These are phyloP conservation scores for Brachylomia viminalis DNA, from an alignment of 2,888 invertebrate genomes.

Conservation along the genomic window DNA sequence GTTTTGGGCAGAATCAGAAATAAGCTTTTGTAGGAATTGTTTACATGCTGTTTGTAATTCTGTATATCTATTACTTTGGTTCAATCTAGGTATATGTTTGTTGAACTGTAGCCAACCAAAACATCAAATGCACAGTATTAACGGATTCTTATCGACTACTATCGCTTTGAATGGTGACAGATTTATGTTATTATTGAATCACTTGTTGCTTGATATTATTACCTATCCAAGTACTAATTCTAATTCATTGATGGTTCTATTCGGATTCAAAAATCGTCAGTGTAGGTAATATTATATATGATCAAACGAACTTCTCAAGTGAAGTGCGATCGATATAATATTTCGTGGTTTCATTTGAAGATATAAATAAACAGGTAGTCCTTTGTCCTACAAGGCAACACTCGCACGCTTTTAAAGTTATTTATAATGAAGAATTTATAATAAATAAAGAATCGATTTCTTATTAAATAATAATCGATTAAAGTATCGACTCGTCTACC, in stretches of 20 bases:
- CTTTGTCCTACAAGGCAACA: no score
- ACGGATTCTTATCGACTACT: slow-evolving; percentile 6
- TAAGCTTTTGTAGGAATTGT: slow-evolving; percentile 12
- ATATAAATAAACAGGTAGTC: no score
- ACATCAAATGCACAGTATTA: slow-evolving; percentile 17
- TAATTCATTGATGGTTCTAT: slow-evolving; percentile 8
- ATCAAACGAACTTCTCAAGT: no score
- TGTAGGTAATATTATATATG: neutral
- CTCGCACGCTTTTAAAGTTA: no score
- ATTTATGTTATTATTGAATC: slow-evolving; percentile 29
- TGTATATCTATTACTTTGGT: slow-evolving; percentile 1
- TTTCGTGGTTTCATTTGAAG: no score
- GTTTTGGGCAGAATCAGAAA: slow-evolving; percentile 14
- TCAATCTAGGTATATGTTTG: neutral
- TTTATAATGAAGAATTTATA: no score
- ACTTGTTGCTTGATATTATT: slow-evolving; percentile 43
- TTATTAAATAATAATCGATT: no score
- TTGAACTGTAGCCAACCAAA: slow-evolving; percentile 1
- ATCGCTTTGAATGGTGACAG: slow-evolving; percentile 5
- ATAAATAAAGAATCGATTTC: no score
- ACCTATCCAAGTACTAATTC: slow-evolving; percentile 10
- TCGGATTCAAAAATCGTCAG: neutral
- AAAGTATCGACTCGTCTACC: no score
- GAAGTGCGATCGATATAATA: no score
- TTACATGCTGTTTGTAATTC: neutral